Evolutionary conservation across 2,888 invertebrate genomes (phyloP), one percentile per base, ranked within the genome.

Genomic region (Ophion ellenae): DNA sequence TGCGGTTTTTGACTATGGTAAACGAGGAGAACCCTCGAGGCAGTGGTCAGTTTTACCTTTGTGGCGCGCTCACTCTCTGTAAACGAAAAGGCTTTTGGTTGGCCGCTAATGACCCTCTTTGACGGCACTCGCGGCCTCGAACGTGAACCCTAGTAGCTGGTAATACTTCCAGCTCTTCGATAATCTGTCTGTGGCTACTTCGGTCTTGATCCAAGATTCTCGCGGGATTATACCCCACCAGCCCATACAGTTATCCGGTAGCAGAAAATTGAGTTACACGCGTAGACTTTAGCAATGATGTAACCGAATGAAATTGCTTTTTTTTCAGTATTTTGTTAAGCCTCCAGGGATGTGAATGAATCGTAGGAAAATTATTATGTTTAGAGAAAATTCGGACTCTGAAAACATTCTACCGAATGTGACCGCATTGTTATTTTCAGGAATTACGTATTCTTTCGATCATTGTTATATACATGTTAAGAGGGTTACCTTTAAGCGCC

Each of bases 171-270:
- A 45, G 73, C 81, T 74, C 59, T 69, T 67, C 63, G 83, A 83
- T 80, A 83, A 85, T 85, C 71, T 67, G 80, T 63, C 74, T 75
- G 78, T 81, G 74, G 81, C 82, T 61, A 84, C 85, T 83, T 78
- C 76, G 86, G 85, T 87, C 87, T 89, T 86, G 83, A 86, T 87
- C 87, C 86, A 64, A 84, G 83, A 81, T 81, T 82, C 83, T 80
- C 87, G 75, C 82, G 78, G 83, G 74, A 83, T 81, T 81, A 83
- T 67, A 57, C 74, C 61, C 78, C n/a, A 28, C 80, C 81, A 80
- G 83, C 83, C 81, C 81, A 84, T 85, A 53, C 36, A 17, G 24
- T 74, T 53, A 57, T 64, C 64, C n/a, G 80, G 40, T 80, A 40
- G n/a, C 24, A 36, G 73, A 59, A 80, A 73, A 80, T 80, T 80